Evolutionary conservation across 2,888 invertebrate genomes (phyloP).

Genomic region (Rhorus exstirpatorius): DNA sequence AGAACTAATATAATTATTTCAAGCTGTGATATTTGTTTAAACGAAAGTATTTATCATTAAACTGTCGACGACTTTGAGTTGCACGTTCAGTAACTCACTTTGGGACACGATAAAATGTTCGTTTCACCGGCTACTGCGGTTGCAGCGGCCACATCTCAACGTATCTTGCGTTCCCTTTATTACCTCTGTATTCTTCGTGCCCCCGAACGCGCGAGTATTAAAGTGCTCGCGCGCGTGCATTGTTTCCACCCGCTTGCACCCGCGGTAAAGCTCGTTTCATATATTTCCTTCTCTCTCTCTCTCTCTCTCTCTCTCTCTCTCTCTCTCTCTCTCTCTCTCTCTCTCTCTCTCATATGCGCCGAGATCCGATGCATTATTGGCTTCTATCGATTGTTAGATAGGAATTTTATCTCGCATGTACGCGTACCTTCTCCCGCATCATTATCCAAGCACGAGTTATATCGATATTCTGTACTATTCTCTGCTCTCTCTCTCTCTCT

Average conservation of each 20-base stretch:
- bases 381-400: constrained; percentile 68
- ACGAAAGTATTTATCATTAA: neutral
- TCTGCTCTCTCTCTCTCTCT: constrained; percentile 3
- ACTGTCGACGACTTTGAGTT: constrained; percentile 6
- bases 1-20: neutral
- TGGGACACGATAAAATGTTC: constrained; percentile 13
- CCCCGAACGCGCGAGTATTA: constrained; percentile 21
- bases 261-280: constrained; percentile 44
- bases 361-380: constrained; percentile 45
- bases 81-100: constrained; percentile 25
- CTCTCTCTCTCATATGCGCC: constrained; percentile 1
- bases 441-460: constrained; percentile 66
- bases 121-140: constrained; percentile 26
- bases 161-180: constrained; percentile 49
- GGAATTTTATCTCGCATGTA: constrained; percentile 68
- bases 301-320: constrained; percentile 4
- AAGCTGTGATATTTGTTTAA: neutral
- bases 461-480: constrained; percentile 47
- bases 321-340: constrained; percentile 4
- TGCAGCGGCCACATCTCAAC: constrained; percentile 28
- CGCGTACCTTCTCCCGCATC: constrained; percentile 63
- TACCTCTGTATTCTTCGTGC: constrained; percentile 18
- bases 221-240: constrained; percentile 41
- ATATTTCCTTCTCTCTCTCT: constrained; percentile 14
- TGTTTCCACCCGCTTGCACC: constrained; percentile 42